Conservation (phyloP, 2,113 vertebrate genomes). For the Regulus satrapa region DNA sequence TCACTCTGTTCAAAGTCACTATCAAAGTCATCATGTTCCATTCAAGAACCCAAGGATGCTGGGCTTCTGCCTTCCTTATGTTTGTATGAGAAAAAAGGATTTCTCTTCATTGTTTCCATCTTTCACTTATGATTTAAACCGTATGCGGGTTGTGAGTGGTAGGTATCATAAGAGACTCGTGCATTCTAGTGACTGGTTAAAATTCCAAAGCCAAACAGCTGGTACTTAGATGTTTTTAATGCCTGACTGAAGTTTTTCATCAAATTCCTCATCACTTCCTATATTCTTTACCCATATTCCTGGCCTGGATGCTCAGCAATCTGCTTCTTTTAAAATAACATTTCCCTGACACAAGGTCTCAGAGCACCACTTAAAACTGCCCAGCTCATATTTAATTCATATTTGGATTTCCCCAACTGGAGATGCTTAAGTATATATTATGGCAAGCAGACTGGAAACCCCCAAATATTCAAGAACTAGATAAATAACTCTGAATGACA, state of each 20-base stretch:
- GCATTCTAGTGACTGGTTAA: background rate
- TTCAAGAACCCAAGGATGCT: background rate
- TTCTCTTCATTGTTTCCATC: background rate
- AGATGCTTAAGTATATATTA: background rate
- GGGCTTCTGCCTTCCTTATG: background rate
- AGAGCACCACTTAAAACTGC: background rate
- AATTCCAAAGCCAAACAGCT: background rate
- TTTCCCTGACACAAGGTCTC: background rate
- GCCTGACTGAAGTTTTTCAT: background rate
- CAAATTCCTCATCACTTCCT: background rate
- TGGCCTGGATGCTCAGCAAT: background rate
- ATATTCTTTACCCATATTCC: background rate
- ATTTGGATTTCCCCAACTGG: background rate
- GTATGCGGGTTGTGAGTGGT: background rate
- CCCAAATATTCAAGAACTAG: background rate
- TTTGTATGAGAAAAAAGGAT: background rate
- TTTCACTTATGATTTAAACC: background rate
- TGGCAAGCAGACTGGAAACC: background rate
- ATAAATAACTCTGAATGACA: background rate
- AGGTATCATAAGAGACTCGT: background rate
- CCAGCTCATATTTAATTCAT: constrained; percentile 11
- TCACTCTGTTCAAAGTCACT: background rate
- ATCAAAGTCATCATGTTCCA: background rate
- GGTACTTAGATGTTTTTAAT: background rate
- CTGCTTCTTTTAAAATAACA: background rate